These are phyloP conservation scores for Origma solitaria DNA, from an alignment of 2,113 vertebrate species.

Conservation along the genomic window DNA sequence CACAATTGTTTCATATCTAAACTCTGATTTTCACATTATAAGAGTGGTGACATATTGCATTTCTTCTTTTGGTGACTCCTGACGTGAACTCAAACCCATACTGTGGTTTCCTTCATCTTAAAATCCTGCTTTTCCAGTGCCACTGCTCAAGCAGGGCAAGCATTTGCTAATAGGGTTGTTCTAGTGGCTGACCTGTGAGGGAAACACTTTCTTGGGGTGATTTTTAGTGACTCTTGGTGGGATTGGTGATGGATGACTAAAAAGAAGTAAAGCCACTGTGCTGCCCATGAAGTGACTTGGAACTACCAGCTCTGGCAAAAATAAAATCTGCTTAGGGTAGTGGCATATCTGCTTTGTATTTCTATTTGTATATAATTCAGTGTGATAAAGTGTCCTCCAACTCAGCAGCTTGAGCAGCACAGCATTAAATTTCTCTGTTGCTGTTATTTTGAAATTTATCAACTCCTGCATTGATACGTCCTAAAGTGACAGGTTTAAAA, in stretches of 20 bases:
- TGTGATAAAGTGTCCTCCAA: neutral
- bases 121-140: slow-evolving; percentile 1
- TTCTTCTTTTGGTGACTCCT: neutral
- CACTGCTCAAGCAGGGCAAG: neutral
- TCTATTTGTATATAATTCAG: neutral
- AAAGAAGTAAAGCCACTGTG: neutral
- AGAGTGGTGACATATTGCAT: neutral
- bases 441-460: neutral
- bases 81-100: neutral
- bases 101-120: neutral
- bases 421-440: neutral
- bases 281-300: neutral
- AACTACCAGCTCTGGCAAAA: neutral
- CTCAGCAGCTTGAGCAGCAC: neutral
- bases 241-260: neutral
- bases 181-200: neutral
- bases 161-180: neutral
- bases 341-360: neutral
- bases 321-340: neutral
- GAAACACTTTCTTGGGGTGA: neutral
- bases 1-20: neutral
- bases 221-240: neutral
- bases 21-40: neutral
- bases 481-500: neutral
- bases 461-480: neutral